phyloP scores from a whole-genome alignment of 2,113 vertebrate species.

The Verasper variegatus region DNA sequence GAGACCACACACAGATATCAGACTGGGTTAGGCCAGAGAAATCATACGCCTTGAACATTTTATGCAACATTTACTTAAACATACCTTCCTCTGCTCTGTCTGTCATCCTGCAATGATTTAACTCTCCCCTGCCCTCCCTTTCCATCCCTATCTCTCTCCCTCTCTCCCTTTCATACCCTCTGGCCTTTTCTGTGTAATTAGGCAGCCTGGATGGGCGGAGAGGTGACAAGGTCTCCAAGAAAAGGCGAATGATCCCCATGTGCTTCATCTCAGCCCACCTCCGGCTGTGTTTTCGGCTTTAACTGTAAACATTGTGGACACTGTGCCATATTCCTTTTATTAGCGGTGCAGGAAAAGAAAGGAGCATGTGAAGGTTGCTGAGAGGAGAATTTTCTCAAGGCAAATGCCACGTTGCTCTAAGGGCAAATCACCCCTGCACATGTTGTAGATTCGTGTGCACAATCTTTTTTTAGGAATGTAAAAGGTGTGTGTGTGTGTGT shows the following conservation, averaged over 20 bases:
- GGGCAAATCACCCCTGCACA: constrained; percentile 16
- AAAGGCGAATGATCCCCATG: constrained; percentile 55
- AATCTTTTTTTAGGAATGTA: too few species aligned
- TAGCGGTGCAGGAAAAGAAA: constrained; percentile 21
- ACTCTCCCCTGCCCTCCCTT: constrained; percentile 18
- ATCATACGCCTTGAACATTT: constrained; percentile 30
- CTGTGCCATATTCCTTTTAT: constrained; percentile 26
- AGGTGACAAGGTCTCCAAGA: constrained; percentile 64
- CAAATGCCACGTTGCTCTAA: constrained; percentile 25
- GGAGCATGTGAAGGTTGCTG: constrained; percentile 31
- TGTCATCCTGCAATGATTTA: constrained; percentile 26
- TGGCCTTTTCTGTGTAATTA: constrained; percentile 71
- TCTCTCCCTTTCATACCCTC: constrained; percentile 36
- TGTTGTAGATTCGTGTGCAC: constrained; percentile 30
- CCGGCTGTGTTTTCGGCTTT: constrained; percentile 44
- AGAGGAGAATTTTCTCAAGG: constrained; percentile 10
- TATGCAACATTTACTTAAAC: constrained; percentile 32
- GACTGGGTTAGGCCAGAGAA: background rate
- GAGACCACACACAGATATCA: constrained; percentile 23
- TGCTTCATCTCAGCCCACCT: constrained; percentile 44
- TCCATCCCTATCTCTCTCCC: background rate
- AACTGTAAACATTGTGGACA: constrained; percentile 55
- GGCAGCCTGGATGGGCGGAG: constrained; percentile 49
- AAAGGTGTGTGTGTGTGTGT: constrained; percentile 2
- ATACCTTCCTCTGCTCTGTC: constrained; percentile 31